These are phyloP conservation scores for Gobius niger DNA, from an alignment of 2,113 vertebrate genomes.

Conservation along the genomic window DNA sequence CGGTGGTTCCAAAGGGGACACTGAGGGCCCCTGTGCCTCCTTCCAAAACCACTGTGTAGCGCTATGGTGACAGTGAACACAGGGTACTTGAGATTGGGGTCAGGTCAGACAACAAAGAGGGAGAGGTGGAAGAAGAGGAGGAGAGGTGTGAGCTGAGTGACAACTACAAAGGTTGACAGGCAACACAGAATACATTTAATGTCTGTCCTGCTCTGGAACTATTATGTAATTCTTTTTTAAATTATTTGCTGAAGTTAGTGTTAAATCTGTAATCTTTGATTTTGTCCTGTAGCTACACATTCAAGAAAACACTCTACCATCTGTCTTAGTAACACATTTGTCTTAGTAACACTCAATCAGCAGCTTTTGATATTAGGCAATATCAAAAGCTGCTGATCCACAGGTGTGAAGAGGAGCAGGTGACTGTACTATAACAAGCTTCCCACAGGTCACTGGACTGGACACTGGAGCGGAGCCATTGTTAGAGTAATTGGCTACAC, in stretches of 20 bases:
- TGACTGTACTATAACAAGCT: neutral
- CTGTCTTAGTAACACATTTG: too few species aligned
- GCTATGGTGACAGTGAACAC: slow-evolving; percentile 51
- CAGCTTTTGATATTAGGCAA: too few species aligned
- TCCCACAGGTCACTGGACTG: neutral
- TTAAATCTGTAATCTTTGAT: too few species aligned
- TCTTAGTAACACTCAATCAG: too few species aligned
- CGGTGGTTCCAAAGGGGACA: slow-evolving; percentile 78
- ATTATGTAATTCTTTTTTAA: neutral
- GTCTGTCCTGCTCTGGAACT: neutral
- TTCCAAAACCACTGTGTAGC: slow-evolving; percentile 74
- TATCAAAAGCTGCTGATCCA: neutral
- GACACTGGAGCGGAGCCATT: neutral
- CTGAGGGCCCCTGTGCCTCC: slow-evolving; percentile 77
- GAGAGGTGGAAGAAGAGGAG: slow-evolving; percentile 63
- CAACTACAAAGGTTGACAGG: slow-evolving; percentile 72
- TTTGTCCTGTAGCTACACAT: too few species aligned
- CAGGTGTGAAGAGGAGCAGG: slow-evolving; percentile 1
- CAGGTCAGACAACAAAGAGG: slow-evolving; percentile 56
- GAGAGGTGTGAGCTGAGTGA: slow-evolving; percentile 63
- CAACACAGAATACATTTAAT: slow-evolving; percentile 51
- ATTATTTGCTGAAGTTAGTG: too few species aligned
- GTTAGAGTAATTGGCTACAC: neutral
- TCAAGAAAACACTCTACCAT: too few species aligned
- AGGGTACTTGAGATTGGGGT: slow-evolving; percentile 29